Evolutionary conservation across 2,113 vertebrate genomes (phyloP).

Genomic region (Naja naja): DNA sequence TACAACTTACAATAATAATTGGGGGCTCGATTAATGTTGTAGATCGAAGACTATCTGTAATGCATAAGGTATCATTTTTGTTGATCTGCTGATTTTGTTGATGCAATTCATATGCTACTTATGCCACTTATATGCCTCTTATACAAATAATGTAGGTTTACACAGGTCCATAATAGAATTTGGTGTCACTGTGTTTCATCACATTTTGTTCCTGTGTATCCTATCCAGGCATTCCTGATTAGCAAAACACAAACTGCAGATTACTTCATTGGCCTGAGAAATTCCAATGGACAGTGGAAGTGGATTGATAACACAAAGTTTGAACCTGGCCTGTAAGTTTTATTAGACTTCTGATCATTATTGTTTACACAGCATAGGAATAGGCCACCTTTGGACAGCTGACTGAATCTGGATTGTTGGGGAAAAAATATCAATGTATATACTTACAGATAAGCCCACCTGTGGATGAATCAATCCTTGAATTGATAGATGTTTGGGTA

Average conservation of each 20-base stretch:
- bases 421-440: background rate
- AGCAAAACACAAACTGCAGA: background rate
- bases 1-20: background rate
- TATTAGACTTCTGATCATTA: background rate
- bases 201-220: background rate
- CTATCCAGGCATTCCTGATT: background rate
- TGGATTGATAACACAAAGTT: slow-evolving; percentile 3
- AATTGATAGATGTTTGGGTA: background rate
- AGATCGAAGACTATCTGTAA: background rate
- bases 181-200: background rate
- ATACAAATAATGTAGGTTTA: background rate
- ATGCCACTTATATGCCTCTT: background rate
- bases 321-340: background rate
- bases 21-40: background rate
- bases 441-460: background rate
- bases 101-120: background rate
- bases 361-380: background rate
- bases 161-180: background rate
- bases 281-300: background rate
- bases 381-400: background rate
- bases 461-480: background rate
- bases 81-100: background rate
- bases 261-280: background rate
- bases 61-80: background rate
- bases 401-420: background rate